A percentile compares a stretch with the other conserved stretches of the same genome.
Conservation (phyloP, 2,888 invertebrate species). For the Mesodorylaimus sp. region DNA sequence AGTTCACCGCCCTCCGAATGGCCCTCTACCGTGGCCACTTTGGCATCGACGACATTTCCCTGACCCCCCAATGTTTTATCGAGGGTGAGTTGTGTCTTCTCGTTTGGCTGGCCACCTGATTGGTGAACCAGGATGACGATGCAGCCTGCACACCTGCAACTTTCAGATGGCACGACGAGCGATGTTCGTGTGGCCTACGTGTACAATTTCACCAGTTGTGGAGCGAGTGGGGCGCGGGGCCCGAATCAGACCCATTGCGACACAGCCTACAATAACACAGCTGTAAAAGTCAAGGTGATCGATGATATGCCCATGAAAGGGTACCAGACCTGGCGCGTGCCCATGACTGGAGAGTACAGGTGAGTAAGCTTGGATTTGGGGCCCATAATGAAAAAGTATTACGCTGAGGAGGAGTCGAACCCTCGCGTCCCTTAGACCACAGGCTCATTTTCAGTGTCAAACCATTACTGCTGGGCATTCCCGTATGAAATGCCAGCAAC, state of each 20-base stretch:
- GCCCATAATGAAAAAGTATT: neutral
- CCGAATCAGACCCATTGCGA: constrained; percentile 9
- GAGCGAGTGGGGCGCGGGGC: constrained; percentile 4
- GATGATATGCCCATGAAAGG: neutral
- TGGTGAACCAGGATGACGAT: too few species aligned
- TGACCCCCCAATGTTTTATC: constrained; percentile 12
- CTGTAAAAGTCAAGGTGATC: neutral
- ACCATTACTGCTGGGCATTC: too few species aligned
- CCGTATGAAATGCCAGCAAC: neutral
- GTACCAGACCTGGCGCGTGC: constrained; percentile 10
- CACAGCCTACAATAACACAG: constrained; percentile 6
- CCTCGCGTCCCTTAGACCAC: too few species aligned
- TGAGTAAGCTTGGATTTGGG: neutral
- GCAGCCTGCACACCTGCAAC: too few species aligned
- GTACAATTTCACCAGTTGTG: constrained; percentile 11
- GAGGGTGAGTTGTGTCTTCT: constrained; percentile 6
- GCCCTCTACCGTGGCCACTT: constrained; percentile 8
- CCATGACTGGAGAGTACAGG: constrained; percentile 9
- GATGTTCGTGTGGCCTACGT: neutral
- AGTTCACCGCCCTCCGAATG: neutral
- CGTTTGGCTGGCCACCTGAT: too few species aligned
- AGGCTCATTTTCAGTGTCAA: too few species aligned
- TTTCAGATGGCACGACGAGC: too few species aligned
- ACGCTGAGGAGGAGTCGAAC: neutral
- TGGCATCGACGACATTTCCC: constrained; percentile 11